Base-by-base conservation (phyloP, 2,888 invertebrate genomes). In the Drosophila sordidapex region DNA sequence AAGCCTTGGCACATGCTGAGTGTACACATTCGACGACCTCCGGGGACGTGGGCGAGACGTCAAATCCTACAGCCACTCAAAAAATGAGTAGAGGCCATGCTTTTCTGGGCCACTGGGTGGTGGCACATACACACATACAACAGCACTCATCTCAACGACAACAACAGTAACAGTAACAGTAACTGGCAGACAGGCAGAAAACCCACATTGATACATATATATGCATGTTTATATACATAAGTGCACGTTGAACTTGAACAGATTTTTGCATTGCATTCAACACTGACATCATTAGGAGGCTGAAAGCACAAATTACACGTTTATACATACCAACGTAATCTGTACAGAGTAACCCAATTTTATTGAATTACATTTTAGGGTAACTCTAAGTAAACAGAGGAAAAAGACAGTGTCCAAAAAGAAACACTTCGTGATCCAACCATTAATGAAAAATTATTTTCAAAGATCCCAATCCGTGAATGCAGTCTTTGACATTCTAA, bases 201-300 rank as follows among this genome's bases (percentile, higher is more conserved):
- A 29, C 15, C 46, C 21, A 21, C 29, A 54, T 27, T 27, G 35
- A 51, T 18, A 15, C 7, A 27, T 31, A 27, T 6, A 53, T 10
- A 52, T 15, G 38, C 25, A 56, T 38, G 11, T 27, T 38, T 38
- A 54, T 25, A 15, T 25, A 15, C 25, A 46, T 6, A 79, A 89
- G 79, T 86, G 88, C 87, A 79, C 62, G 84, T 85, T 90, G 88
- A 90, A 88, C 88, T 88, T 88, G 90, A 80, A 62, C 29, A 71
- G 60, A 53, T 70, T 73, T 73, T 58, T 64, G 54, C 68, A 62
- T 52, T 60, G 58, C 64, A 43, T 29, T 60, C 40, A 52, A 53
- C 62, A 58, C 65, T 77, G 79, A 71, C 79, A 79, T 74, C 74
- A 79, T 57, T 35, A 62, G 56, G 46, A 53, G 36, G 13, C 40